Evolutionary conservation across 2,797 vertebrate species (phyloP).

Genomic region (Myotis vivesi): DNA sequence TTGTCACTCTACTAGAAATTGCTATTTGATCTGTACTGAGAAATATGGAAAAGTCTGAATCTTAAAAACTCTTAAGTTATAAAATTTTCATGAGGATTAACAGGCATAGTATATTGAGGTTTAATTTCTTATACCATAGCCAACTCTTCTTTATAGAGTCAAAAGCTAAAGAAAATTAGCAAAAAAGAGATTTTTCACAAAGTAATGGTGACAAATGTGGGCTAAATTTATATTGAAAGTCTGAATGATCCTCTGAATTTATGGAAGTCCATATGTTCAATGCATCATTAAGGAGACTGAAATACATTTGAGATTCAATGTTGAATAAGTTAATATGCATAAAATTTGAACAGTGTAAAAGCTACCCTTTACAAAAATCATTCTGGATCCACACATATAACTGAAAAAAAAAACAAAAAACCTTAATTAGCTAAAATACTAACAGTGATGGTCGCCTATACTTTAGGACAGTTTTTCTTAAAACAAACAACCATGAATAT

Average conservation of each 20-base stretch:
- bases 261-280: background rate
- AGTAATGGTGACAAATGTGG: background rate
- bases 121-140: background rate
- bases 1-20: background rate
- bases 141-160: background rate
- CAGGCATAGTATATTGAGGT: background rate
- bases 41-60: background rate
- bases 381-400: background rate
- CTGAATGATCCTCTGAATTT: background rate
- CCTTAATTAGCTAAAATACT: background rate
- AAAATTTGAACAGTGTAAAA: constrained; percentile 22
- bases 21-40: background rate
- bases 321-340: background rate
- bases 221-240: background rate
- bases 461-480: background rate
- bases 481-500: background rate
- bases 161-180: background rate
- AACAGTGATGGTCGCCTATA: background rate
- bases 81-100: background rate
- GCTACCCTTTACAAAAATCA: background rate
- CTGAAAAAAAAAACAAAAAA: background rate
- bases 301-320: background rate
- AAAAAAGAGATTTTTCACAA: background rate
- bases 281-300: constrained; percentile 20
- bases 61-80: background rate